Evolutionary conservation across 2,888 invertebrate species (phyloP).

Genomic region (Watsonalla cultraria): DNA sequence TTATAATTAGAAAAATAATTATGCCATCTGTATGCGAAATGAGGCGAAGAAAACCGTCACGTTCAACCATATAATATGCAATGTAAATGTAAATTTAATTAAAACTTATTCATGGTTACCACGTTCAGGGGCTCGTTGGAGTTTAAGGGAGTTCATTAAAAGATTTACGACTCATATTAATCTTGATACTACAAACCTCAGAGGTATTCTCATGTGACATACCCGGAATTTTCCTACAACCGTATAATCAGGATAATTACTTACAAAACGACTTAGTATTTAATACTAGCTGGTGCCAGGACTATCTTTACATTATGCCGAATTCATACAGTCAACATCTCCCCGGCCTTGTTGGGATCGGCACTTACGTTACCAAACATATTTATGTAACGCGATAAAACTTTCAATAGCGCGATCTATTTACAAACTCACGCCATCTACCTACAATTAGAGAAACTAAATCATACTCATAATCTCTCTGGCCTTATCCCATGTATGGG

Average conservation of each 20-base stretch:
- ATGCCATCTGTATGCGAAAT: conserved; percentile 25
- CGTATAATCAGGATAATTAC: not conserved
- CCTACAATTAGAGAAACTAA: too few species aligned
- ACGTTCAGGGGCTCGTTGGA: not conserved
- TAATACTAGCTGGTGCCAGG: too few species aligned
- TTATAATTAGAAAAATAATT: conserved; percentile 39
- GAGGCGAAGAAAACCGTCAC: conserved; percentile 1
- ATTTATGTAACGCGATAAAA: too few species aligned
- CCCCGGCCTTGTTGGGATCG: too few species aligned
- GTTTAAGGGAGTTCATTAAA: not conserved
- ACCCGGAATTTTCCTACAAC: not conserved
- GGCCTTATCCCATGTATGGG: too few species aligned
- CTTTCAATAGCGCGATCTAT: too few species aligned
- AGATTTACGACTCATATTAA: not conserved
- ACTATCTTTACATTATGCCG: too few species aligned
- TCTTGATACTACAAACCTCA: too few species aligned
- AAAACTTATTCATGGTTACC: conserved; percentile 8
- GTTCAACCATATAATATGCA: conserved; percentile 15
- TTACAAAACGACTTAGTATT: not conserved
- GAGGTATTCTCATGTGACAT: not conserved
- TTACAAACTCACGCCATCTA: too few species aligned
- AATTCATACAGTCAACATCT: too few species aligned
- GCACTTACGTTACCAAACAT: too few species aligned
- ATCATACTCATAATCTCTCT: too few species aligned
- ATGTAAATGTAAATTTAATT: conserved; percentile 30